A percentile compares a stretch with the other conserved stretches of the same genome.
These are phyloP conservation scores for Nothocercus nigrocapillus DNA, from an alignment of 2,113 vertebrate genomes.

Conservation along the genomic window DNA sequence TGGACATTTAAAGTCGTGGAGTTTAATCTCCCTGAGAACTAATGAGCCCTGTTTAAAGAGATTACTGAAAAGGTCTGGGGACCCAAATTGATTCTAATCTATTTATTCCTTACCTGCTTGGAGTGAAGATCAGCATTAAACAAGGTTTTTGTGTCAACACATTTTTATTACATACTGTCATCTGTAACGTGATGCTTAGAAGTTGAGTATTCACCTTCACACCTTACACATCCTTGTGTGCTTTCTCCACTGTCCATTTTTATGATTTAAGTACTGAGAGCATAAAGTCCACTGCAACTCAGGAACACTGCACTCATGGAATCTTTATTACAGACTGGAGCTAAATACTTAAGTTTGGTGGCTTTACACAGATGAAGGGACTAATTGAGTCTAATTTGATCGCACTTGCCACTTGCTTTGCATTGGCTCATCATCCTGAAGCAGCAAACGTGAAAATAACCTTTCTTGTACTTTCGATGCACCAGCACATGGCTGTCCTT, in stretches of 20 bases:
- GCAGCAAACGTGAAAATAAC: not conserved
- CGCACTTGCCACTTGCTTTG: not conserved
- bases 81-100: not conserved
- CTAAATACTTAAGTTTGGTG: not conserved
- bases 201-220: not conserved
- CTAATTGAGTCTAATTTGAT: too few species aligned
- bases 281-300: not conserved
- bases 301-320: not conserved
- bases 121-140: not conserved
- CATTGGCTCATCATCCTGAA: not conserved
- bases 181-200: not conserved
- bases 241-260: not conserved
- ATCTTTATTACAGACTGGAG: not conserved
- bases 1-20: conserved; percentile 17
- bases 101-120: not conserved
- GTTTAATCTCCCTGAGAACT: conserved; percentile 52
- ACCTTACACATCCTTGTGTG: not conserved
- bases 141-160: not conserved
- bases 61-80: not conserved
- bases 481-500: too few species aligned
- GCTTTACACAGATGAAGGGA: too few species aligned
- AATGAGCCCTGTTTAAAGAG: conserved; percentile 55
- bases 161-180: not conserved
- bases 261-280: not conserved
- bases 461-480: too few species aligned